Evolutionary conservation across 2,888 invertebrate genomes (phyloP).

Genomic region (Microchrysa polita): DNA sequence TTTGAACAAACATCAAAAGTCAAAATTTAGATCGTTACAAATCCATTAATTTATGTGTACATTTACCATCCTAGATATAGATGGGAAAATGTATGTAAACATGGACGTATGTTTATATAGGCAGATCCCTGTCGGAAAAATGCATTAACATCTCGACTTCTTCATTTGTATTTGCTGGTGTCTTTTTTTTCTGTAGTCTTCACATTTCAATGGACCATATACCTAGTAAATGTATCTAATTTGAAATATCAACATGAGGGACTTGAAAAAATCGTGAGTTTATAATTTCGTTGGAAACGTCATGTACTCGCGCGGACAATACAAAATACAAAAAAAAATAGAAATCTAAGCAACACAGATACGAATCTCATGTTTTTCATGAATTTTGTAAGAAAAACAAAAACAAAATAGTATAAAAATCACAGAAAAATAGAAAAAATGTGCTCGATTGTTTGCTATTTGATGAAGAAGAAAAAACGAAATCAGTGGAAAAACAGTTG

Average conservation of each 20-base stretch:
- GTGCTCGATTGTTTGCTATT: slow-evolving; percentile 6
- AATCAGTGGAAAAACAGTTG: too few species aligned
- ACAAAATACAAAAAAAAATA: too few species aligned
- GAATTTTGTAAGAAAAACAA: slow-evolving; percentile 24
- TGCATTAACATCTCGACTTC: neutral
- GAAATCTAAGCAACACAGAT: too few species aligned
- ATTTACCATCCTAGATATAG: too few species aligned
- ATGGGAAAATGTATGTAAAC: too few species aligned
- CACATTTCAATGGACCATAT: slow-evolving; percentile 2
- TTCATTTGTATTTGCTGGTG: too few species aligned
- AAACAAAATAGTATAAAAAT: neutral
- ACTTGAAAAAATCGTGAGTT: slow-evolving; percentile 51
- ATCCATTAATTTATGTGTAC: slow-evolving; percentile 11
- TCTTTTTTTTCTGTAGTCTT: slow-evolving; percentile 17
- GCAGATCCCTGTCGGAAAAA: slow-evolving; percentile 7
- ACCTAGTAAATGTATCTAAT: slow-evolving; percentile 26
- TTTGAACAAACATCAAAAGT: neutral
- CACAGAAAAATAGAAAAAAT: too few species aligned
- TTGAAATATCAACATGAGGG: slow-evolving; percentile 49
- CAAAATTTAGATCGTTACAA: neutral
- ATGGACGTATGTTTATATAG: neutral
- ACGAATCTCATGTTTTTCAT: slow-evolving; percentile 26
- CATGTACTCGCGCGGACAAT: too few species aligned
- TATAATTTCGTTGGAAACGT: slow-evolving; percentile 44
- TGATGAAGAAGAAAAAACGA: neutral